phyloP scores from a whole-genome alignment of 2,888 invertebrate genomes.

The Lathronympha strigana region DNA sequence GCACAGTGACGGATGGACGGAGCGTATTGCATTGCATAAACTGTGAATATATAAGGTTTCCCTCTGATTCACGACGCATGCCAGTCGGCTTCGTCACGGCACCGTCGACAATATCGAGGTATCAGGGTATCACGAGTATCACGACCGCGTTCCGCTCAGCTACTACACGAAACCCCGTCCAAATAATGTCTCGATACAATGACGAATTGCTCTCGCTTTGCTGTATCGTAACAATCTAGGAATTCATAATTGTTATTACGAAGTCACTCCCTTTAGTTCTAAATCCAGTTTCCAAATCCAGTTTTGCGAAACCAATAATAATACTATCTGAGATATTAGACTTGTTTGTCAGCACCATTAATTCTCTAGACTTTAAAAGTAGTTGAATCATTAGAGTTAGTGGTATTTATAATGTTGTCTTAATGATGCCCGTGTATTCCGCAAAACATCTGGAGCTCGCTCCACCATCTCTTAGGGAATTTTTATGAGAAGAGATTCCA shows the following conservation, averaged over 20 bases:
- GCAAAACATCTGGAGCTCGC: conserved; percentile 37
- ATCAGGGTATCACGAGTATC: conserved; percentile 72
- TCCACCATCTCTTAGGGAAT: conserved; percentile 37
- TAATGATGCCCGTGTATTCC: conserved; percentile 38
- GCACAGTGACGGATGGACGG: conserved; percentile 70
- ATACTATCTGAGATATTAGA: conserved; percentile 6
- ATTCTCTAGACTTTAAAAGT: conserved; percentile 24
- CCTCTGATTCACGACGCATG: conserved; percentile 82
- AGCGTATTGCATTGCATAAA: conserved; percentile 79
- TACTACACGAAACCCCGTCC: conserved; percentile 62
- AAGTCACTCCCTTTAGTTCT: conserved; percentile 60
- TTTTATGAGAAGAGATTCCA: conserved; percentile 41
- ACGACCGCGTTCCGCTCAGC: conserved; percentile 60
- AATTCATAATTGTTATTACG: conserved; percentile 69
- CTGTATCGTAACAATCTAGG: conserved; percentile 54
- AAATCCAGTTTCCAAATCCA: conserved; percentile 54
- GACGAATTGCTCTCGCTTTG: conserved; percentile 59
- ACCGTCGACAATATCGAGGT: conserved; percentile 69
- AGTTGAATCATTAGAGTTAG: conserved; percentile 37
- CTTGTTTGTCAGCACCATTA: conserved; percentile 20
- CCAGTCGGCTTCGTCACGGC: conserved; percentile 79
- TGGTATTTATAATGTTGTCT: conserved; percentile 38
- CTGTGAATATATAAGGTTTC: conserved; percentile 79
- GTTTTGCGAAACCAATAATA: conserved; percentile 56
- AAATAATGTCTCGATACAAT: conserved; percentile 64